These are phyloP conservation scores for Decapterus maruadsi DNA, from an alignment of 2,797 vertebrate genomes.

Conservation along the genomic window DNA sequence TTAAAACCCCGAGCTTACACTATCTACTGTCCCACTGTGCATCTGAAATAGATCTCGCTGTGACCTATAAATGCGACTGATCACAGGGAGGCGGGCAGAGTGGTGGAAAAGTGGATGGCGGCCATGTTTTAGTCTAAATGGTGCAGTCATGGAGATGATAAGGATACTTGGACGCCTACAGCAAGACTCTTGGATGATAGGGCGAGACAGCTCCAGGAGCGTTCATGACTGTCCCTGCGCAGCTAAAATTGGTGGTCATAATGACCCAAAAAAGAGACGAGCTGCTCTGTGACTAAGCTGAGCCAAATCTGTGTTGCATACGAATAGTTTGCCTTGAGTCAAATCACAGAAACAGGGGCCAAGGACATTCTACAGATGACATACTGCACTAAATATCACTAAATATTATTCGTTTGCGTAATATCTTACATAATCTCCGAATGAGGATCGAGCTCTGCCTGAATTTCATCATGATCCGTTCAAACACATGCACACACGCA, in stretches of 20 bases:
- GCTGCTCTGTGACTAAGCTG: constrained; percentile 62
- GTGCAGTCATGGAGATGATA: constrained; percentile 59
- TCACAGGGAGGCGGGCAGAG: constrained; percentile 32
- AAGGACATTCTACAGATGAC: constrained; percentile 59
- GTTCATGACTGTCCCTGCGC: constrained; percentile 33
- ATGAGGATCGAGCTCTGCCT: constrained; percentile 12
- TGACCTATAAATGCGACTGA: constrained; percentile 69
- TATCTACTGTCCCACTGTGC: constrained; percentile 33
- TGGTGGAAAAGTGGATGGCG: constrained; percentile 14
- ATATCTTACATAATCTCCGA: constrained; percentile 22
- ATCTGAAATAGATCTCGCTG: constrained; percentile 54
- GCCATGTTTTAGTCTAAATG: constrained; percentile 52
- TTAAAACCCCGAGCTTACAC: constrained; percentile 60
- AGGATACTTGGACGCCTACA: constrained; percentile 44
- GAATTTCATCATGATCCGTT: constrained; percentile 27
- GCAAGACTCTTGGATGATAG: constrained; percentile 36
- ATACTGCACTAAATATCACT: constrained; percentile 37
- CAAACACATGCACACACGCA: constrained; percentile 6
- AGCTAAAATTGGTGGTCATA: constrained; percentile 49
- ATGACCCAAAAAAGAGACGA: constrained; percentile 50
- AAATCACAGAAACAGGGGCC: constrained; percentile 45
- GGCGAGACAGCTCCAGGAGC: constrained; percentile 27
- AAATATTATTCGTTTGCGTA: constrained; percentile 31
- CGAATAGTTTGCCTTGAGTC: constrained; percentile 60
- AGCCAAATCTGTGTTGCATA: constrained; percentile 60